Base-by-base conservation (phyloP, 2,888 invertebrate genomes). In the Diarsia dahlii region DNA sequence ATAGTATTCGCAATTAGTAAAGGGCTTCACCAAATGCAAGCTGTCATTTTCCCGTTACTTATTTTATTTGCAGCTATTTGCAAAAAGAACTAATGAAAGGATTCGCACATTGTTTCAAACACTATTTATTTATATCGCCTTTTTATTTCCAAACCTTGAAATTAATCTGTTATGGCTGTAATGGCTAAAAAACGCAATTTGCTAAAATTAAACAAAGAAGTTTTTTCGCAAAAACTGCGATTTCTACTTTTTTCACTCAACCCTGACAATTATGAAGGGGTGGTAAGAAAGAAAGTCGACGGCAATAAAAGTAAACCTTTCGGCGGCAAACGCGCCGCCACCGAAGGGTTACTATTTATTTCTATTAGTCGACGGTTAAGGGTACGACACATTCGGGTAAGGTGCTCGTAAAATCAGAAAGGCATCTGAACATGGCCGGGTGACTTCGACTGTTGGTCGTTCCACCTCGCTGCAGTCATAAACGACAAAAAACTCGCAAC, bases 301-400 rank as follows among this genome's bases (percentile, higher is more conserved):
- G 90, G 93, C 92, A 94, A 95, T 95, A 96, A 96, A 96, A 94
- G 91, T 95, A 95, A 96, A 95, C 95, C 95, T 95, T 95, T 95
- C 94, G 94, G 94, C 94, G 92, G 94, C 94, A 92, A 94, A 93
- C 91, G 92, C 90, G 86, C 93, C 93, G 93, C 94, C 94, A 93
- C 94, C 94, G 95, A 95, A 95, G 96, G 96, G 96, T 96, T 95
- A 93, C 92, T 93, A 92, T 94, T 93, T 94, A 94, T 94, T 95
- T 94, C 91, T 95, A 94, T 95, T 93, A 95, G 89, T 93, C 94
- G 91, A 90, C 93, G 89, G 90, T 92, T 93, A 93, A 90, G 83
- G 91, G 91, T 88, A 89, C 90, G 92, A 91, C 94, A 92, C 91
- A 88, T 92, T 91, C 85, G 84, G 87, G 91, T 89, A 81, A 84